Evolutionary conservation across 1,140 invertebrate species (phyloP).

Genomic region (Drosophila kohkoa): DNA sequence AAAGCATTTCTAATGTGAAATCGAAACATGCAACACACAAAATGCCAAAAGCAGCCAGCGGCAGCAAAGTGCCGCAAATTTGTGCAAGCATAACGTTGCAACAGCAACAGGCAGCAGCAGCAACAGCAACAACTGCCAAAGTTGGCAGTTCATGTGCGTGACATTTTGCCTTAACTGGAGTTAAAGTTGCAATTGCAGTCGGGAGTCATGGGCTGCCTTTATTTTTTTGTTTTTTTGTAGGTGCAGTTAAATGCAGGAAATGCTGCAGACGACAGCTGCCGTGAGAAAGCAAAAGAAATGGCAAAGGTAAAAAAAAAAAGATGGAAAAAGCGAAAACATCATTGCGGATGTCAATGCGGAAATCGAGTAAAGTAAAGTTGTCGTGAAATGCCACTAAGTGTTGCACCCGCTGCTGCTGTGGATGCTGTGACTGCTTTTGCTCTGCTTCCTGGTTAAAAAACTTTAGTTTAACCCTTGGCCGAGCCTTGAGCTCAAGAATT

Average conservation of each 20-base stretch:
- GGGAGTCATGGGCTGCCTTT: neutral
- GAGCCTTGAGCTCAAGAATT: slow-evolving; percentile 39
- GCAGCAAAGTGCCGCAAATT: slow-evolving; percentile 50
- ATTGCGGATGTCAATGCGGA: slow-evolving; percentile 75
- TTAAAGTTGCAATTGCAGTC: slow-evolving; percentile 26
- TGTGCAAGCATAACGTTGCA: slow-evolving; percentile 53
- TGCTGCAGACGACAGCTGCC: slow-evolving; percentile 52
- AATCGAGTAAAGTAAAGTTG: slow-evolving; percentile 62
- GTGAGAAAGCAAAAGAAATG: slow-evolving; percentile 78
- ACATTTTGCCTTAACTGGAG: slow-evolving; percentile 64
- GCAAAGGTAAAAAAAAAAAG: slow-evolving; percentile 61
- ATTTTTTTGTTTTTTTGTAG: slow-evolving; percentile 40
- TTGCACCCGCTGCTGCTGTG: slow-evolving; percentile 16
- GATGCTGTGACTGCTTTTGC: neutral
- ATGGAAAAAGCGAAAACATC: slow-evolving; percentile 29
- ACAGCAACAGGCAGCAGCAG: slow-evolving; percentile 1
- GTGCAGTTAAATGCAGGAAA: slow-evolving; percentile 63
- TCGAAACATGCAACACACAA: slow-evolving; percentile 69
- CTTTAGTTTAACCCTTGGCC: slow-evolving; percentile 23
- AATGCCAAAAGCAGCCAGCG: slow-evolving; percentile 59
- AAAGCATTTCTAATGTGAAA: slow-evolving; percentile 83
- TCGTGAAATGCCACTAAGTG: slow-evolving; percentile 76
- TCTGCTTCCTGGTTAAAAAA: slow-evolving; percentile 37
- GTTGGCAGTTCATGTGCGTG: slow-evolving; percentile 62
- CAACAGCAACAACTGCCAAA: slow-evolving; percentile 28